These are phyloP conservation scores for Sisor rabdophorus DNA, from an alignment of 2,113 vertebrate genomes.

Conservation along the genomic window DNA sequence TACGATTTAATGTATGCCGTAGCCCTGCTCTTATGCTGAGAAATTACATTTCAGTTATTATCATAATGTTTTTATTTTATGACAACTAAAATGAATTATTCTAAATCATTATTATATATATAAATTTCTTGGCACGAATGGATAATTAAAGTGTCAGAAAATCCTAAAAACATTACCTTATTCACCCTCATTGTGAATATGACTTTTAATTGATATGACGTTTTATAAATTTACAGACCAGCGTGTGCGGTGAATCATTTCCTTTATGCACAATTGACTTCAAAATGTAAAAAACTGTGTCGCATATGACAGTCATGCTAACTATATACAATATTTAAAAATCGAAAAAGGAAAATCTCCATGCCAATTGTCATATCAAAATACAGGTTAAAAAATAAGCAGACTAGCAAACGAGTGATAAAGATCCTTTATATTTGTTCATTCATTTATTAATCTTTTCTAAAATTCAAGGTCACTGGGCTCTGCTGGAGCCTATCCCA, in stretches of 20 bases:
- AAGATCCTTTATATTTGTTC: too few relatives aligned
- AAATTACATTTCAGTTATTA: background rate
- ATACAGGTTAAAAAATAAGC: too few relatives aligned
- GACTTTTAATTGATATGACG: background rate
- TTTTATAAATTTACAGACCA: background rate
- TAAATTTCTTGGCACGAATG: background rate
- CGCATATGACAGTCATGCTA: constrained; percentile 8
- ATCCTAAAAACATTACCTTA: background rate
- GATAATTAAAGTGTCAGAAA: background rate
- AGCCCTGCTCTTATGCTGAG: too few relatives aligned
- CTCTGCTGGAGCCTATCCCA: too few relatives aligned
- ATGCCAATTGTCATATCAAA: too few relatives aligned
- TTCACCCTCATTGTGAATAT: too few relatives aligned
- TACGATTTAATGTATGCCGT: background rate
- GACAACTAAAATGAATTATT: background rate
- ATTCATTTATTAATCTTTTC: too few relatives aligned
- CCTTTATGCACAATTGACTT: constrained; percentile 2
- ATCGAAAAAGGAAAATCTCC: too few relatives aligned
- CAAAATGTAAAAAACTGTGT: background rate
- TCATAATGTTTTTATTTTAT: background rate
- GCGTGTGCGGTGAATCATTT: constrained; percentile 22
- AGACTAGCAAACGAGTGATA: too few relatives aligned
- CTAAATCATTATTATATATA: background rate
- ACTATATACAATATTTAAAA: too few relatives aligned
- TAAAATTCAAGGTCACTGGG: too few relatives aligned